A percentile compares a stretch with the other conserved stretches of the same genome.
Conservation (phyloP, 1,140 invertebrate species). For the Rhynchophorus ferrugineus region DNA sequence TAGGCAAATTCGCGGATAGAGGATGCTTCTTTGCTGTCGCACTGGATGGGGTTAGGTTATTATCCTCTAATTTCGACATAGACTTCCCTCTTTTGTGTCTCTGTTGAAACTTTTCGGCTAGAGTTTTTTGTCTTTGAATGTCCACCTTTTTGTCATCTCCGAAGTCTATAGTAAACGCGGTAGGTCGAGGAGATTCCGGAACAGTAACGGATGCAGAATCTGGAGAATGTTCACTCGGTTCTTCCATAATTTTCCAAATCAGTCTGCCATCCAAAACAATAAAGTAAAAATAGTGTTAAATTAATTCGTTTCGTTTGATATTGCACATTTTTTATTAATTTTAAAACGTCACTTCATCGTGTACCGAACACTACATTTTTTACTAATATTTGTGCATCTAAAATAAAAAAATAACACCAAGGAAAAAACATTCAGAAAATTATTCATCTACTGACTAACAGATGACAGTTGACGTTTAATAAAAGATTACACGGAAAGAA, state of each 20-base stretch:
- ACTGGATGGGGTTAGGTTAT: neutral
- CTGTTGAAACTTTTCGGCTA: conserved; percentile 62
- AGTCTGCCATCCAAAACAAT: neutral
- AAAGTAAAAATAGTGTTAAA: neutral
- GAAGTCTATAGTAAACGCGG: conserved; percentile 64
- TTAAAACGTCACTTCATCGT: neutral
- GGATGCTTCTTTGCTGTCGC: conserved; percentile 29
- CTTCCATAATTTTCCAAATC: conserved; percentile 29
- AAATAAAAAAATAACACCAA: neutral
- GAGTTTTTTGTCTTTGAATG: conserved; percentile 51
- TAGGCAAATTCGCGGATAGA: conserved; percentile 42
- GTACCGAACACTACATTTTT: neutral
- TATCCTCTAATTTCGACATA: conserved; percentile 51
- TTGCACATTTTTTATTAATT: neutral
- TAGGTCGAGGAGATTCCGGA: conserved; percentile 36
- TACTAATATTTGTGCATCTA: neutral
- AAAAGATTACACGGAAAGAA: too few relatives aligned
- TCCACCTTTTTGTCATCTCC: conserved; percentile 54
- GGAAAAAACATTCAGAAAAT: neutral
- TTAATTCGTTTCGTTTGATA: neutral
- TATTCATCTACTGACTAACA: neutral
- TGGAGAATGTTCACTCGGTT: conserved; percentile 18
- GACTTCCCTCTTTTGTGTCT: conserved; percentile 62
- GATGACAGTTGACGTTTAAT: neutral
- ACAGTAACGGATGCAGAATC: conserved; percentile 5